Conservation (phyloP, 2,888 invertebrate genomes). For the Chrysomela aeneicollis region DNA sequence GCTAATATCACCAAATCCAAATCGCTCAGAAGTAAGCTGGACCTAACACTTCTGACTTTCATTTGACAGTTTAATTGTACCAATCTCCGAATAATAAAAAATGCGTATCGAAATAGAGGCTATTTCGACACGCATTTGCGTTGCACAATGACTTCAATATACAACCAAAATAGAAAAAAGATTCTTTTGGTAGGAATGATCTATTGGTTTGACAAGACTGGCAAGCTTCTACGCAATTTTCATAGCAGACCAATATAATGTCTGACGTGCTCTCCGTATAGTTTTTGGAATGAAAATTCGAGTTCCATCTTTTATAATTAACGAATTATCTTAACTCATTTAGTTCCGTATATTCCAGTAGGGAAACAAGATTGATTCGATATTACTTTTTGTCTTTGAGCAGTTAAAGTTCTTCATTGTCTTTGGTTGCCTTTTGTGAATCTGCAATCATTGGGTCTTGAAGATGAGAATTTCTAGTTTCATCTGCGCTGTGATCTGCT, state of each 20-base stretch:
- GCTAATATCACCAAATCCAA: no score
- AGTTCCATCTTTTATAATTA: not conserved
- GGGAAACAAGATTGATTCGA: not conserved
- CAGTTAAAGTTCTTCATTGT: not conserved
- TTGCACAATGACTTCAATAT: no score
- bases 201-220: not conserved
- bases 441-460: not conserved
- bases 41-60: no score
- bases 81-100: no score
- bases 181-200: no score
- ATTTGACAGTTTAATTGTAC: no score
- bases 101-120: no score
- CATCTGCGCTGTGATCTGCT: not conserved
- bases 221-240: not conserved
- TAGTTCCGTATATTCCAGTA: not conserved
- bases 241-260: conserved; percentile 2
- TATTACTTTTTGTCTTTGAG: not conserved
- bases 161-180: no score
- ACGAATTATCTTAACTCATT: not conserved
- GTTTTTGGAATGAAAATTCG: not conserved
- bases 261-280: not conserved
- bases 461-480: not conserved
- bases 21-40: no score
- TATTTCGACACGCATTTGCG: no score
- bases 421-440: not conserved